Evolutionary conservation across 2,113 vertebrate species (phyloP), one percentile per base, ranked within the genome.

Genomic region (Dasyurus viverrinus): DNA sequence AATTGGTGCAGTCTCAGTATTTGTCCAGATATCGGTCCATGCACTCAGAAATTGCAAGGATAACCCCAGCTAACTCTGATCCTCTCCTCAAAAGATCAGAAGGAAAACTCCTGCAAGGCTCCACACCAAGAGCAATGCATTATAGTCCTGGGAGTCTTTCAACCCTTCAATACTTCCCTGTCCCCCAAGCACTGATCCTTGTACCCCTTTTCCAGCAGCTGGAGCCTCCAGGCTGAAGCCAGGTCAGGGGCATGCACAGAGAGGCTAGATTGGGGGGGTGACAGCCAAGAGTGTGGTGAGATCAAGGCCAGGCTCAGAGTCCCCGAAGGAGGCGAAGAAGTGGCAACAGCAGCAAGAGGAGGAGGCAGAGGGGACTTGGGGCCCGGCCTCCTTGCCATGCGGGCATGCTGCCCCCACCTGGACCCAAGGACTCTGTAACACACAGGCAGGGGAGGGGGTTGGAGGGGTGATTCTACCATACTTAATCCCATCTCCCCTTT

Each of bases 251-350:
- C 91, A 16, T 53, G 36, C 57, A 68, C 57, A 68, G 24, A 50
- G 84, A 48, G 91, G 57, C 48, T 89, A 55, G 94, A 90, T 97
- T 95, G 90, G 90, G 90, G 90, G 92, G 91, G 55, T 91, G 42
- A 30, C 57, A 48, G 68, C 19, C 68, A 76, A 76, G 36, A 23
- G 68, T 76, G 36, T 4, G 89, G 60, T 84, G 95, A 60, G 96
- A 52, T 94, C 92, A 25, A 19, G 14, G 0, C 91, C 93, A 55
- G 92, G 68, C 92, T 98, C 96, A 98, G 91, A 98, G 95, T 89
- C 96, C 96, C 95, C 97, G 92, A 50, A 98, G 95, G 36, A 98
- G 96, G 47, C 97, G 96, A 14, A 98, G 96, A 48, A 98, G 96
- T 3, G 97, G 97, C 7, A 98, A 94, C 60, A 98, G 97, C 93